These are phyloP conservation scores for Melinaea marsaeus DNA, from an alignment of 2,888 invertebrate genomes.

Conservation along the genomic window DNA sequence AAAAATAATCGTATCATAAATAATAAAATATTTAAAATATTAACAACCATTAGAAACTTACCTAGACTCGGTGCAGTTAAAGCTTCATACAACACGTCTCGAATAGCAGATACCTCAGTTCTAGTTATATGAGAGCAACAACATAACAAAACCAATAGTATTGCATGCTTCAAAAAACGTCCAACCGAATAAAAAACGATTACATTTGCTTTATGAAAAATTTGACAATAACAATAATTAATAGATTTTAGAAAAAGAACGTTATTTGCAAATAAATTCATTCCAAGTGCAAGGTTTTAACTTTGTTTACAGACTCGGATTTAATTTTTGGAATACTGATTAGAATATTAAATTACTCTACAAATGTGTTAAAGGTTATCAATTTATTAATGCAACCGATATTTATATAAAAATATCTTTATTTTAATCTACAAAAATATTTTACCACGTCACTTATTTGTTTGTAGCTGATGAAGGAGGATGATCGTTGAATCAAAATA, in stretches of 20 bases:
- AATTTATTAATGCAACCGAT: neutral
- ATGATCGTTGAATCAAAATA: constrained; percentile 38
- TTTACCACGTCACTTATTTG: neutral
- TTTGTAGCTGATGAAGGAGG: neutral
- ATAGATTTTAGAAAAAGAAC: no score
- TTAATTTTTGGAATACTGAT: no score
- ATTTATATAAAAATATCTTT: neutral
- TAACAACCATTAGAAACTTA: constrained; percentile 33
- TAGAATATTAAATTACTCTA: neutral
- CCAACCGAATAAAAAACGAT: constrained; percentile 39
- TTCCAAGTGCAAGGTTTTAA: no score
- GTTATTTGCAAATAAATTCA: no score
- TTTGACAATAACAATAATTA: no score
- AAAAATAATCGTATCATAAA: neutral
- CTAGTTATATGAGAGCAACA: constrained; percentile 53
- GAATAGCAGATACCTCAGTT: constrained; percentile 47
- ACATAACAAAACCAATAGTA: constrained; percentile 51
- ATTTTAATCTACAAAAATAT: neutral
- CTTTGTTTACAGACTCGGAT: no score
- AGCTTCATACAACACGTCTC: constrained; percentile 53
- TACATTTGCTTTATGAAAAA: constrained; percentile 33
- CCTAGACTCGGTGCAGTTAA: constrained; percentile 46
- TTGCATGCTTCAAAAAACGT: constrained; percentile 50
- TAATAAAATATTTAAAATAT: constrained; percentile 11
- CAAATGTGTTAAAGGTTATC: neutral